Evolutionary conservation across 2,113 vertebrate genomes (phyloP), one percentile per base, ranked within the genome.

Genomic region (Saguinus midas): DNA sequence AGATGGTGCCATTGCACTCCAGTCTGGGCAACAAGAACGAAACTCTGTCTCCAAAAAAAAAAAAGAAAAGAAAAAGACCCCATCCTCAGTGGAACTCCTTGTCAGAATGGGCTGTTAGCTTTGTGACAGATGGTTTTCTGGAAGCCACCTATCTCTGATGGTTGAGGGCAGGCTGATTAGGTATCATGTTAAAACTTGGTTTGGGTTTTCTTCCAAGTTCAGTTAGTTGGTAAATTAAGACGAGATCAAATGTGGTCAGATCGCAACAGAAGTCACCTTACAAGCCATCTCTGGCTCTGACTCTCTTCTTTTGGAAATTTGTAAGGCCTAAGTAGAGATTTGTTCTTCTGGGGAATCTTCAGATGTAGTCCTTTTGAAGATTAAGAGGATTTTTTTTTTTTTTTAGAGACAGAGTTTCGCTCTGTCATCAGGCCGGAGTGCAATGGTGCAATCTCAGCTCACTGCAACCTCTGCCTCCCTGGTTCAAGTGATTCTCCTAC

Each of bases 131-230:
- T 3, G 8, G 5, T 76, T 64, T 61, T 32, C 80, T 45, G 40
- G 27, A 55, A 73, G 16, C 58, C 21, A 43, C 32, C 80, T 45
- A 21, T 3, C 37, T 70, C 32, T 55, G 75, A 79, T 3, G 79
- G 48, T 2, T 14, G 29, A 55, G 32, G 61, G 8, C 25, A 12
- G 27, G 32, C 48, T 6, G 29, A 95, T 13, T 16, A 78, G 10
- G 52, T 25, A 50, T 37, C 32, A 86, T 40, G 9, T 48, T 78
- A 64, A 95, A 80, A 80, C 32, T 55, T 82, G 32, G 50, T 83
- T 92, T 45, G 45, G 50, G 23, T 82, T 97, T 95, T 94, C 86
- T 45, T 93, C 91, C 90, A 58, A 88, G 52, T 86, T 81, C 89
- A 64, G 3, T n/a, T 68, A 86, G 48, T 61, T 23, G 35, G 50